phyloP scores from a whole-genome alignment of 2,888 invertebrate species.

The Apodemia zela region DNA sequence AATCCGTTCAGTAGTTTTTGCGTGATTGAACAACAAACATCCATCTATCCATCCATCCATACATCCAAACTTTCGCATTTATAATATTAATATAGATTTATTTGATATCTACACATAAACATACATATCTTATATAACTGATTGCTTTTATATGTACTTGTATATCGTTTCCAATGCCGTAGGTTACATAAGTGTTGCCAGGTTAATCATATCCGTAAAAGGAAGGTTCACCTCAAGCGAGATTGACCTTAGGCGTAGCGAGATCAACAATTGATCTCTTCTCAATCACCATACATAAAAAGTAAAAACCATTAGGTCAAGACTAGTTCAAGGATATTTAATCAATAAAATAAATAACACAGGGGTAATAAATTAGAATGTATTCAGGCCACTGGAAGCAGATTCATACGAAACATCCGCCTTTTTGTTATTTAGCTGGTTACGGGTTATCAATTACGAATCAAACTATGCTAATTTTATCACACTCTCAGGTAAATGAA shows the following conservation, averaged over 20 bases:
- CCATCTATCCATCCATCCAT: no score
- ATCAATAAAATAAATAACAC: conserved; percentile 4
- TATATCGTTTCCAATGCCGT: no score
- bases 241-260: background rate
- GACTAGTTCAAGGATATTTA: conserved; percentile 7
- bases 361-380: conserved; percentile 9
- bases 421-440: conserved; percentile 12
- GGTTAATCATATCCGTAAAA: background rate
- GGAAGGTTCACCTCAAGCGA: conserved; percentile 2
- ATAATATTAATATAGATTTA: no score
- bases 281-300: background rate
- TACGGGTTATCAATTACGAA: conserved; percentile 1
- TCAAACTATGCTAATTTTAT: conserved; percentile 6
- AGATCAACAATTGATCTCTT: background rate
- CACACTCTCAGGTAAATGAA: background rate
- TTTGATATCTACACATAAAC: no score
- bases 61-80: no score
- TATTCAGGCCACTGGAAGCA: conserved; percentile 5
- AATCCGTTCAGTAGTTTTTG: no score
- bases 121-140: no score
- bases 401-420: conserved; percentile 13
- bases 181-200: background rate
- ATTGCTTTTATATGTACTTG: no score
- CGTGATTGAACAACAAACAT: no score
- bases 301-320: conserved; percentile 3